These are phyloP conservation scores for Proterorhinus semilunaris DNA, from an alignment of 2,113 vertebrate species.

Conservation along the genomic window DNA sequence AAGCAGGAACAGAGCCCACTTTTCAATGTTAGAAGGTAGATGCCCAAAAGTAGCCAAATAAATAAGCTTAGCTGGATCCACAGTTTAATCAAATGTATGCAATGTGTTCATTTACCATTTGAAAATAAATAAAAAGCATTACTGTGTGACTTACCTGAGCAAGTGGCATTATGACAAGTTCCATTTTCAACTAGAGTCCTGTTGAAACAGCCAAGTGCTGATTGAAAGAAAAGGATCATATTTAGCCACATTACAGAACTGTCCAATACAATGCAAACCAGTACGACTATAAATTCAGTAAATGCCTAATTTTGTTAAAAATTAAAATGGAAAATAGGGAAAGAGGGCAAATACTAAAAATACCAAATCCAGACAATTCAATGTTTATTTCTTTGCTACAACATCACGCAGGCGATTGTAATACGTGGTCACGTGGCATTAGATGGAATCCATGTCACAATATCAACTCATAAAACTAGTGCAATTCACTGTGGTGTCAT, in stretches of 20 bases:
- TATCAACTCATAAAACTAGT: no score
- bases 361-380: no score
- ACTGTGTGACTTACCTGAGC: slow-evolving; percentile 46
- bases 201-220: not conserved
- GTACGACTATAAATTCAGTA: no score
- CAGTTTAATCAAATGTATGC: slow-evolving; percentile 7
- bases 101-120: not conserved
- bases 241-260: not conserved
- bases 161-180: slow-evolving; percentile 29
- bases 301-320: no score
- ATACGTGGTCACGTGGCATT: no score
- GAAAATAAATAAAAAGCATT: not conserved
- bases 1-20: not conserved
- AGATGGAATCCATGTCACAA: no score
- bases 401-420: no score
- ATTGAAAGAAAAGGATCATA: slow-evolving; percentile 39
- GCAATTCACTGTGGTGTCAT: not conserved
- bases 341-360: no score
- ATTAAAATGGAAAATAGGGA: no score
- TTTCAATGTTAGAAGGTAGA: slow-evolving; percentile 21
- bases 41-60: not conserved
- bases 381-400: no score
- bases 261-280: no score
- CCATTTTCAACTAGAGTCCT: not conserved
- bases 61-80: slow-evolving; percentile 2